A percentile compares a stretch with the other conserved stretches of the same genome.
Evolutionary conservation across 1,140 invertebrate genomes (phyloP).

Genomic region (Elymnias hypermnestra): DNA sequence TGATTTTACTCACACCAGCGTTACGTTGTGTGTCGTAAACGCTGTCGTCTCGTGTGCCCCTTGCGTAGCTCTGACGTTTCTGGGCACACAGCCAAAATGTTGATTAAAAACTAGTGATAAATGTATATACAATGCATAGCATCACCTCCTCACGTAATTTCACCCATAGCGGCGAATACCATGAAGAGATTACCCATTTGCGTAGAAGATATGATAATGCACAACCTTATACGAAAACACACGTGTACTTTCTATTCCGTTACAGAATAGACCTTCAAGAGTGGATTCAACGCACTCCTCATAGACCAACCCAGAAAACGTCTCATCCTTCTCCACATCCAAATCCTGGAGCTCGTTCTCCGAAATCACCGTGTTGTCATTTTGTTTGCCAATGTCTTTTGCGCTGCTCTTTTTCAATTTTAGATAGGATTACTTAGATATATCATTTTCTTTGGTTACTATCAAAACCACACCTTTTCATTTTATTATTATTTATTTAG

Average conservation of each 20-base stretch:
- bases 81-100: conserved; percentile 9
- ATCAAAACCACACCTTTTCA: too few relatives aligned
- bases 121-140: too few relatives aligned
- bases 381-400: conserved; percentile 33
- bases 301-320: conserved; percentile 61
- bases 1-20: conserved; percentile 5
- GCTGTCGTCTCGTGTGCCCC: conserved; percentile 5
- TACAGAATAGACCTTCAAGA: conserved; percentile 33
- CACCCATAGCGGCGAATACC: too few relatives aligned
- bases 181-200: too few relatives aligned
- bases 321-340: conserved; percentile 40
- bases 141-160: too few relatives aligned
- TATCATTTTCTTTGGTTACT: conserved; percentile 22
- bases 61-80: conserved; percentile 6
- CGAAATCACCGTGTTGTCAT: conserved; percentile 46
- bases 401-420: conserved; percentile 45
- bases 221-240: too few relatives aligned
- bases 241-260: too few relatives aligned
- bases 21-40: conserved; percentile 1
- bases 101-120: too few relatives aligned
- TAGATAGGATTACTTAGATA: conserved; percentile 24
- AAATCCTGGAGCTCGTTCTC: conserved; percentile 41
- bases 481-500: too few relatives aligned
- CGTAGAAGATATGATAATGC: too few relatives aligned
- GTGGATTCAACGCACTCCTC: conserved; percentile 50